These are phyloP conservation scores for Icerya purchasi DNA, from an alignment of 2,888 invertebrate genomes.

Conservation along the genomic window DNA sequence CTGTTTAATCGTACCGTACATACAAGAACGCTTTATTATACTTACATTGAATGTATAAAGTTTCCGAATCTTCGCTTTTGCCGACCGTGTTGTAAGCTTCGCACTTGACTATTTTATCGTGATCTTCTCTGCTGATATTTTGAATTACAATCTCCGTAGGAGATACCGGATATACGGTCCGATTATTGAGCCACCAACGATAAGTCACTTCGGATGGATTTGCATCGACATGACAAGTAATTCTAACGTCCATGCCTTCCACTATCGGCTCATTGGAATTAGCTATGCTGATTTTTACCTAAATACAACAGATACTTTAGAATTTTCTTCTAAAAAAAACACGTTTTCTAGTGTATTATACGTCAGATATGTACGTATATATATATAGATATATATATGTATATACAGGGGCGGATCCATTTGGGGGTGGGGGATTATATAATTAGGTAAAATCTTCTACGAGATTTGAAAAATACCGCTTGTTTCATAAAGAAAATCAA, in stretches of 20 bases:
- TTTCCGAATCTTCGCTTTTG: slow-evolving; percentile 66
- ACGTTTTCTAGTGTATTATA: too few relatives aligned
- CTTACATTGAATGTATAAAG: slow-evolving; percentile 79
- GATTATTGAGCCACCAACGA: slow-evolving; percentile 72
- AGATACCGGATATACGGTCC: slow-evolving; percentile 54
- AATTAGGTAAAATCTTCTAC: too few relatives aligned
- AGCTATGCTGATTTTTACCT: slow-evolving; percentile 20
- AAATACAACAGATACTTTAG: too few relatives aligned
- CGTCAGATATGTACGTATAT: too few relatives aligned
- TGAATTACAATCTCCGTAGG: slow-evolving; percentile 52
- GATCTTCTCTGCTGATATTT: slow-evolving; percentile 59
- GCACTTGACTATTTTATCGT: slow-evolving; percentile 73
- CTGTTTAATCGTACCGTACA: too few relatives aligned
- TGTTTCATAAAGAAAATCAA: too few relatives aligned
- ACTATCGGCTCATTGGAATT: slow-evolving; percentile 29
- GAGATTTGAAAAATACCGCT: too few relatives aligned
- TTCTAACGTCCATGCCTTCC: slow-evolving; percentile 58
- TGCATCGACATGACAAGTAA: slow-evolving; percentile 64
- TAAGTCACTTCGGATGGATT: slow-evolving; percentile 69
- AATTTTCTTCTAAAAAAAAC: too few relatives aligned
- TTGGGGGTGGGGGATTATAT: too few relatives aligned
- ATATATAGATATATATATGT: too few relatives aligned
- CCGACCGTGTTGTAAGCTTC: slow-evolving; percentile 80
- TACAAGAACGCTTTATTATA: slow-evolving; percentile 23
- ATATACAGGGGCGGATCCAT: too few relatives aligned